Evolutionary conservation across 2,113 vertebrate genomes (phyloP).

Genomic region (Cebidichthys violaceus): DNA sequence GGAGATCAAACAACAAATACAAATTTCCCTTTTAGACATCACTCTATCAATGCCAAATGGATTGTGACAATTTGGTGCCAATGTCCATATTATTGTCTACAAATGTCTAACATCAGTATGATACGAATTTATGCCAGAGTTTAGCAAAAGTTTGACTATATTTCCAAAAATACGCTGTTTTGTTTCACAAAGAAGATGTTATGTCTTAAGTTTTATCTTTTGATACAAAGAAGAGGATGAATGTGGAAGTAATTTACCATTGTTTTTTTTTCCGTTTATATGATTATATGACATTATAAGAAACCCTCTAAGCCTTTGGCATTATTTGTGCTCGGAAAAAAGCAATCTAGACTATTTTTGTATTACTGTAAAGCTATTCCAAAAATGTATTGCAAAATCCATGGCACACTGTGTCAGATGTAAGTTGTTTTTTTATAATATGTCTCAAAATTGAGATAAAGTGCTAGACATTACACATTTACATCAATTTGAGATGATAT

Average conservation of each 20-base stretch:
- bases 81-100: not conserved
- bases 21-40: slow-evolving; percentile 8
- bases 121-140: not conserved
- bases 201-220: not conserved
- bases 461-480: not conserved
- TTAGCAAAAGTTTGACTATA: no score
- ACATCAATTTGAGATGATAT: not conserved
- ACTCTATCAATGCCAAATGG: not conserved
- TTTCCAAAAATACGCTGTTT: no score
- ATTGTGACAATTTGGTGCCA: not conserved
- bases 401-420: not conserved
- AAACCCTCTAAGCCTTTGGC: not conserved
- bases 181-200: not conserved
- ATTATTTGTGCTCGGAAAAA: not conserved
- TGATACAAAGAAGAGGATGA: not conserved
- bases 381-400: not conserved
- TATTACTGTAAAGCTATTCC: not conserved
- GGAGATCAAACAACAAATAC: not conserved
- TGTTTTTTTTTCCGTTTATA: no score
- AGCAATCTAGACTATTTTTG: not conserved
- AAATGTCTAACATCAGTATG: not conserved
- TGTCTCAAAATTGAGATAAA: not conserved
- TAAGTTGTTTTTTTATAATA: not conserved
- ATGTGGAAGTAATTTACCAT: not conserved
- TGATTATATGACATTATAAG: not conserved